Evolutionary conservation across 2,113 vertebrate species (phyloP), one percentile per base, ranked within the genome.

Genomic region (Tragelaphus scriptus): DNA sequence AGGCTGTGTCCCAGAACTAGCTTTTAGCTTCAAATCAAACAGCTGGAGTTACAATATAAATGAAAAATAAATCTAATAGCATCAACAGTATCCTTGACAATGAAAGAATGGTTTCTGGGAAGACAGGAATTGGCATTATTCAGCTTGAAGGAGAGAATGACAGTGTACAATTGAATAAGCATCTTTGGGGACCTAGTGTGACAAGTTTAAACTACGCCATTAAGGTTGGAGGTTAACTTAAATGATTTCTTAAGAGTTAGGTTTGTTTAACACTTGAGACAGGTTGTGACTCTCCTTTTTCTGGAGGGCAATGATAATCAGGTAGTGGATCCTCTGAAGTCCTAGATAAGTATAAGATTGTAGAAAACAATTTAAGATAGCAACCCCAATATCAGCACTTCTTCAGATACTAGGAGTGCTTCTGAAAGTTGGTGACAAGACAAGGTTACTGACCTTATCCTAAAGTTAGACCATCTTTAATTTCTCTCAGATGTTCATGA

Each of bases 351-450:
- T 63, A 28, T 75, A 90, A 80, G 91, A 97, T 94, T 94, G 53
- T 26, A 91, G 92, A 97, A 97, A 84, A 93, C 93, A 89, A 61
- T 97, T 89, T 94, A 80, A 95, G 95, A 97, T 95, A 97, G 79
- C 6, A 3, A 59, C 71, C n/a, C 87, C 61, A 94, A 8, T 91
- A 96, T 87, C 91, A 65, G 77, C 51, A 36, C 80, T 96, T 96
- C 79, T 49, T 91, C 88, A 98, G 95, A 97, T 91, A 89, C 65
- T 84, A 59, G 49, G 88, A 97, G 96, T 97, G 88, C 79, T 85
- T 96, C 94, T 97, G 93, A 96, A 97, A 90, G 82, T 71, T 97
- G 89, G 58, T 96, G 96, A 95, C 88, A 97, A 97, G 91, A 68
- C 51, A 44, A 95, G 82, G 95, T 91, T 63, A 91, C 53, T 32